Percentiles rank a stretch among this genome's conserved stretches.
phyloP scores from a whole-genome alignment of 2,113 vertebrate genomes.

The Platysteira castanea region DNA sequence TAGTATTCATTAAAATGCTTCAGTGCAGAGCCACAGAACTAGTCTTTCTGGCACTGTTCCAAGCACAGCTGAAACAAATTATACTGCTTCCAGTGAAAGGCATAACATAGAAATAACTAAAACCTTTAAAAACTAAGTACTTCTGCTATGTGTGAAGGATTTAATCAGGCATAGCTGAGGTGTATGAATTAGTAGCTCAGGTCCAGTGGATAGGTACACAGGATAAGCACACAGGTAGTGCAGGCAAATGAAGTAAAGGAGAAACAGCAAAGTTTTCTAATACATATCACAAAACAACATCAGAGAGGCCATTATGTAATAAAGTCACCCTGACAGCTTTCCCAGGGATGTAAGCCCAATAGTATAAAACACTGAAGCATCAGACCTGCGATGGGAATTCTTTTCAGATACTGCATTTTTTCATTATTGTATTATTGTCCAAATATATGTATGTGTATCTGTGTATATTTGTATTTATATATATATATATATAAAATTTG shows the following conservation, averaged over 20 bases:
- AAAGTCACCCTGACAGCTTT: background rate
- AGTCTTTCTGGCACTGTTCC: background rate
- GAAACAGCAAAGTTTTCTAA: background rate
- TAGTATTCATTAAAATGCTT: background rate
- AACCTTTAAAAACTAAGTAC: background rate
- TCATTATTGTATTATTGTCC: background rate
- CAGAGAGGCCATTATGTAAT: background rate
- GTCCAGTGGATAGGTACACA: background rate
- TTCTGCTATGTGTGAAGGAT: background rate
- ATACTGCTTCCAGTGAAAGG: background rate
- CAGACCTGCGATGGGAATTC: background rate
- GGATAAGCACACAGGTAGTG: background rate
- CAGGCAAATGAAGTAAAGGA: background rate
- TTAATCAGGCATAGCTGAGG: background rate
- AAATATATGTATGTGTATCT: too few species aligned
- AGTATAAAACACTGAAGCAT: background rate
- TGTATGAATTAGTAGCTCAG: background rate
- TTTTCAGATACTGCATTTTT: background rate
- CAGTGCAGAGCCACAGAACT: background rate
- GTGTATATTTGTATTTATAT: too few species aligned
- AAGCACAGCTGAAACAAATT: slow-evolving; percentile 10
- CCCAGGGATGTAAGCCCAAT: background rate
- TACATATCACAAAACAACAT: background rate
- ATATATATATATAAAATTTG: too few species aligned
- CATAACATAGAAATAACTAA: background rate